Conservation (phyloP, 2,888 invertebrate genomes). For the Gonocerus acuteangulatus region DNA sequence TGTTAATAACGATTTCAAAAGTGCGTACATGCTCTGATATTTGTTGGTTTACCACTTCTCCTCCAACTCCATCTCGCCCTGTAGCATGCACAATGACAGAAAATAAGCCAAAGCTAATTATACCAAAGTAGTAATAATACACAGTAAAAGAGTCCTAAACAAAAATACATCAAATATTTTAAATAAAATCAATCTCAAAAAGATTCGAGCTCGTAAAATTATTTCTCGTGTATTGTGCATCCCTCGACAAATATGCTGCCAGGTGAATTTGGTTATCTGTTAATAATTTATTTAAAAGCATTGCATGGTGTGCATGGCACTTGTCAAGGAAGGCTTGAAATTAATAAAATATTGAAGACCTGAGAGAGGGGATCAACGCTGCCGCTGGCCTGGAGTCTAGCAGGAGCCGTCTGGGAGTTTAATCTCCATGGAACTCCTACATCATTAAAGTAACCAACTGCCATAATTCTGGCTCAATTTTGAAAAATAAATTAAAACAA, state of each 20-base stretch:
- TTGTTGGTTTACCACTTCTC: constrained; percentile 27
- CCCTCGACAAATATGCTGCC: too few relatives aligned
- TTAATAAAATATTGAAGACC: constrained; percentile 10
- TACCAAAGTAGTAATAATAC: background rate
- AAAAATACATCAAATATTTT: too few relatives aligned
- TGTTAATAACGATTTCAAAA: too few relatives aligned
- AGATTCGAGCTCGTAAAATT: too few relatives aligned
- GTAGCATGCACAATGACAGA: constrained; percentile 21
- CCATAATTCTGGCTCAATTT: background rate
- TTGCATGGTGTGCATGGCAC: too few relatives aligned
- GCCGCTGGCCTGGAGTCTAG: constrained; percentile 40
- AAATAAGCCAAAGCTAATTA: constrained; percentile 8
- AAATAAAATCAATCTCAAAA: too few relatives aligned
- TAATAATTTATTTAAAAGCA: too few relatives aligned
- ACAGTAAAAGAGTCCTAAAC: background rate
- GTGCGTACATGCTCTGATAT: constrained; percentile 27
- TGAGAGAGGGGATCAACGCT: constrained; percentile 3
- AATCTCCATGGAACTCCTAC: constrained; percentile 30
- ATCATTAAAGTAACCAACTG: background rate
- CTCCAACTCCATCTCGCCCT: constrained; percentile 26
- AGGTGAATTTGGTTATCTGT: too few relatives aligned
- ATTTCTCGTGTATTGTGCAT: too few relatives aligned
- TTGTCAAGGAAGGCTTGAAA: too few relatives aligned
- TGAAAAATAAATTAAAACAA: too few relatives aligned
- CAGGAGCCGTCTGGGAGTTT: constrained; percentile 45